Evolutionary conservation across 2,797 vertebrate species (phyloP).

Genomic region (Falco naumanni): DNA sequence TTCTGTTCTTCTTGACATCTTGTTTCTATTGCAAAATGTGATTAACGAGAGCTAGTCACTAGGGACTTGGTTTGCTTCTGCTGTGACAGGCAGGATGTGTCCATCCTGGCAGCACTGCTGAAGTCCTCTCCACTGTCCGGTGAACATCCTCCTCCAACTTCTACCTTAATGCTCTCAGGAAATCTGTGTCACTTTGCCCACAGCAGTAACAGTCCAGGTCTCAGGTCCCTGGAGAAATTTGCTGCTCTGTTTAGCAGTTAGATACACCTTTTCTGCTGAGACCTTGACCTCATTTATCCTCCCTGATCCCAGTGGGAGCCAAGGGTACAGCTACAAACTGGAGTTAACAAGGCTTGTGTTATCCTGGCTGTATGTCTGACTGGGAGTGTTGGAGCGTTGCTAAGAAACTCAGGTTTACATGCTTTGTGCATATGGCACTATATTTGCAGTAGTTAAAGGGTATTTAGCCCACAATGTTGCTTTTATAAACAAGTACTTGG

Average conservation of each 20-base stretch:
- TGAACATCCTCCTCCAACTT: not conserved
- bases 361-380: not conserved
- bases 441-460: not conserved
- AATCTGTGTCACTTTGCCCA: not conserved
- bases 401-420: not conserved
- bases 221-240: not conserved
- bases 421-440: not conserved
- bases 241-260: not conserved
- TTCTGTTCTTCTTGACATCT: not conserved
- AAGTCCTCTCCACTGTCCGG: not conserved
- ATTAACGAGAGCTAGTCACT: not conserved
- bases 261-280: not conserved
- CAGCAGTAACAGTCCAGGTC: not conserved
- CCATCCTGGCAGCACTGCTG: not conserved
- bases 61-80: not conserved
- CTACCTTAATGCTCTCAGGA: not conserved
- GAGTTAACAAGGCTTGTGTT: not conserved
- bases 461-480: not conserved
- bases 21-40: not conserved
- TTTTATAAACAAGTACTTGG: not conserved
- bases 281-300: not conserved
- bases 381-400: not conserved
- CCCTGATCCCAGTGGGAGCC: not conserved
- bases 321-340: not conserved
- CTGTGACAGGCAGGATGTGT: not conserved